These are phyloP conservation scores for Polymixis lichenea DNA, from an alignment of 2,888 invertebrate genomes.

Conservation along the genomic window DNA sequence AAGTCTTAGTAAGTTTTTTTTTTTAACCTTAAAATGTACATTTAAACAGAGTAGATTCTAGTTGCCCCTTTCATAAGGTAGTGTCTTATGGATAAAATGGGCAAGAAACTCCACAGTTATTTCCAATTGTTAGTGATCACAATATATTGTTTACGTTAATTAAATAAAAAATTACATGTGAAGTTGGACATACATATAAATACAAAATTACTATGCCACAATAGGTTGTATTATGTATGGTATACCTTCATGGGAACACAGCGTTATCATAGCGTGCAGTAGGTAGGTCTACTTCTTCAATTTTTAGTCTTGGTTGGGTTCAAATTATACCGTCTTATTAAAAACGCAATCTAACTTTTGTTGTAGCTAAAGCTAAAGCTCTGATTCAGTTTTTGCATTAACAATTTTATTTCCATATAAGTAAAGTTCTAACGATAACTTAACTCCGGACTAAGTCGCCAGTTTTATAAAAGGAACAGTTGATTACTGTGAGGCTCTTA, in stretches of 20 bases:
- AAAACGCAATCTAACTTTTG: no score
- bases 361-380: no score
- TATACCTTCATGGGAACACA: not conserved
- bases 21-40: not conserved
- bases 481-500: no score
- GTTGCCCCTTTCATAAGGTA: not conserved
- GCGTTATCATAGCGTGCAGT: not conserved
- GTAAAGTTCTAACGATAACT: no score
- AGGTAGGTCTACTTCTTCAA: not conserved
- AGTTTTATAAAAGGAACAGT: no score
- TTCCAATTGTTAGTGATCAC: not conserved
- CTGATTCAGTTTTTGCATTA: no score
- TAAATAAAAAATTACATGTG: not conserved
- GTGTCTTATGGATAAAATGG: not conserved
- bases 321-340: not conserved
- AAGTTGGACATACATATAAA: not conserved
- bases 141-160: not conserved
- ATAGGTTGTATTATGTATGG: not conserved
- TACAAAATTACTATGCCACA: not conserved
- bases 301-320: not conserved
- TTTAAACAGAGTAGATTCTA: not conserved
- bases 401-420: no score
- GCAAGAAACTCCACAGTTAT: not conserved
- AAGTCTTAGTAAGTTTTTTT: not conserved
- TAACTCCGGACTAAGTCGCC: no score